These are phyloP conservation scores for Aporophyla lueneburgensis DNA, from an alignment of 2,888 invertebrate genomes.

Conservation along the genomic window DNA sequence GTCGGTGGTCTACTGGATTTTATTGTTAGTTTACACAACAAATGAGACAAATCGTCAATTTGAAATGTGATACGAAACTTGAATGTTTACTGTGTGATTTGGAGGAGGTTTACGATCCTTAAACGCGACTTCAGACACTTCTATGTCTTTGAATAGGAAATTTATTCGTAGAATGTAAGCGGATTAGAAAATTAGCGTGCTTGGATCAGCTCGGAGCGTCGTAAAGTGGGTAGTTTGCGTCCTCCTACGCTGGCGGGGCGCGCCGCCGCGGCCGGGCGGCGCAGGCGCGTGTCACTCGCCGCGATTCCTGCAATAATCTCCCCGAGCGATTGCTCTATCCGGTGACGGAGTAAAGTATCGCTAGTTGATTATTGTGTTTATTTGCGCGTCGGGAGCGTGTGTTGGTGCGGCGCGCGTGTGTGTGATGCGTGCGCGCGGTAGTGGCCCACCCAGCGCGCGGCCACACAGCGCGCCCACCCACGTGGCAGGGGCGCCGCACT, in stretches of 20 bases:
- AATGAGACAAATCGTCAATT: slow-evolving; percentile 62
- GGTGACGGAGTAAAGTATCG: slow-evolving; percentile 90
- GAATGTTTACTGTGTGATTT: slow-evolving; percentile 60
- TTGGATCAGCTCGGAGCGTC: slow-evolving; percentile 68
- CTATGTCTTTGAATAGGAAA: slow-evolving; percentile 67
- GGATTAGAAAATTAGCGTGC: slow-evolving; percentile 80
- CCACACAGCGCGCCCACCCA: slow-evolving; percentile 90
- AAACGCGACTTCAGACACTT: slow-evolving; percentile 62
- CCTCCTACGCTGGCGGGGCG: slow-evolving; percentile 54
- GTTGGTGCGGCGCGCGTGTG: slow-evolving; percentile 82
- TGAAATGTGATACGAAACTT: slow-evolving; percentile 62
- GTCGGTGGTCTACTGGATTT: slow-evolving; percentile 54
- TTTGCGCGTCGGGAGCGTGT: slow-evolving; percentile 86
- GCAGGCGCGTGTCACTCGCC: slow-evolving; percentile 83
- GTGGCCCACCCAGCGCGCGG: slow-evolving; percentile 90
- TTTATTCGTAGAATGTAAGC: slow-evolving; percentile 75
- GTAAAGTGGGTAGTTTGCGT: slow-evolving; percentile 75
- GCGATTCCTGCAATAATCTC: slow-evolving; percentile 85
- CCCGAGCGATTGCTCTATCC: slow-evolving; percentile 88
- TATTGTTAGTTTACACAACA: slow-evolving; percentile 61
- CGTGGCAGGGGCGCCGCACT: slow-evolving; percentile 85
- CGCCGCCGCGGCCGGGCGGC: slow-evolving; percentile 40
- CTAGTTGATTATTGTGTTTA: slow-evolving; percentile 90
- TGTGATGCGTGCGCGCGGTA: slow-evolving; percentile 85
- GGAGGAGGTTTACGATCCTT: slow-evolving; percentile 62